Percentiles rank a stretch among this genome's conserved stretches.
Conservation (phyloP, 2,888 invertebrate genomes). For the Rhamnusium bicolor region DNA sequence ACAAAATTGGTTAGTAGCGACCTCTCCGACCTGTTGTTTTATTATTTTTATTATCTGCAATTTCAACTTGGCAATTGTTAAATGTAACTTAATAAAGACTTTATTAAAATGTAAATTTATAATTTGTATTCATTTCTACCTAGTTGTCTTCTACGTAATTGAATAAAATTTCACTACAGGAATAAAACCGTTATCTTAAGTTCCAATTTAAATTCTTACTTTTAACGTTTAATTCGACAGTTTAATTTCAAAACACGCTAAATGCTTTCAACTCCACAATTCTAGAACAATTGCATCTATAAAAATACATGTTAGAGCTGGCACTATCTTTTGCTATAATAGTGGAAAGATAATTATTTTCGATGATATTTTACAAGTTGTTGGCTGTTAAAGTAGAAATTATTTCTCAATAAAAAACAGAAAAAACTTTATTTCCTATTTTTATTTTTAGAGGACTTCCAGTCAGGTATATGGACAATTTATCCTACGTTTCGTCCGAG, state of each 20-base stretch:
- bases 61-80: not conserved
- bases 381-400: no score
- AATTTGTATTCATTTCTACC: constrained; percentile 47
- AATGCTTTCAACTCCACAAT: not conserved
- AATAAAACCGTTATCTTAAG: constrained; percentile 11
- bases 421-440: no score
- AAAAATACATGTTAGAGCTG: not conserved
- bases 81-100: constrained; percentile 23
- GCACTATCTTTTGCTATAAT: not conserved
- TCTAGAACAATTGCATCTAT: not conserved
- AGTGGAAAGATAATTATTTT: no score
- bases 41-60: constrained; percentile 3
- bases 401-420: no score
- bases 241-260: constrained; percentile 3
- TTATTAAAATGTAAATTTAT: constrained; percentile 48
- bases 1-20: not conserved
- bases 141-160: constrained; percentile 30
- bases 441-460: no score
- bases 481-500: no score
- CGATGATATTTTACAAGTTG: no score
- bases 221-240: constrained; percentile 13
- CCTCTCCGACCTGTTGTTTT: not conserved
- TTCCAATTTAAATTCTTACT: constrained; percentile 28
- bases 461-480: no score
- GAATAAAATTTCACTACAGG: constrained; percentile 29